Percentiles rank a stretch among this genome's conserved stretches.
phyloP scores from a whole-genome alignment of 2,113 vertebrate genomes.

The Aphelocoma coerulescens region DNA sequence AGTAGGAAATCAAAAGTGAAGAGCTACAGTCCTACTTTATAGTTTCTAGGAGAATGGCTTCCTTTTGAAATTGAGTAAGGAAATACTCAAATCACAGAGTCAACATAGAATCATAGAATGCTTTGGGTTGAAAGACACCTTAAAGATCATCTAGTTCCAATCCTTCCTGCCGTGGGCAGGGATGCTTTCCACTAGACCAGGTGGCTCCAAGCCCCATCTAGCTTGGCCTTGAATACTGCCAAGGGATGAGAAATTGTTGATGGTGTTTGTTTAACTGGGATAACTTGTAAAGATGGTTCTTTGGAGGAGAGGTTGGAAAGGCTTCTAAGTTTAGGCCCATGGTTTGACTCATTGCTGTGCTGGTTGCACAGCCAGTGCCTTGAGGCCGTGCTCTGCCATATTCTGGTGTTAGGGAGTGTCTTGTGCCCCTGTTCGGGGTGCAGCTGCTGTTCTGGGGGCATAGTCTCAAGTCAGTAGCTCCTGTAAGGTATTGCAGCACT shows the following conservation, averaged over 20 bases:
- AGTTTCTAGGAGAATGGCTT: neutral
- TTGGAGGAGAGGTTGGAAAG: neutral
- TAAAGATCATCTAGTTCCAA: neutral
- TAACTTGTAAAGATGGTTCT: neutral
- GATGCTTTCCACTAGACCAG: neutral
- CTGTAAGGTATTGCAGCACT: neutral
- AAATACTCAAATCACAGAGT: neutral
- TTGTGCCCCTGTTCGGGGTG: neutral
- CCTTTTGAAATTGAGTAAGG: neutral
- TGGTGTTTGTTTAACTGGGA: neutral
- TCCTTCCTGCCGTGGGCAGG: neutral
- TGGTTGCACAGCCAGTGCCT: neutral
- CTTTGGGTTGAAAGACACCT: neutral
- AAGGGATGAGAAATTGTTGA: neutral
- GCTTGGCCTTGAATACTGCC: neutral
- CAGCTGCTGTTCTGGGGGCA: neutral
- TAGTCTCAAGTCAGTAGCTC: neutral
- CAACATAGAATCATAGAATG: neutral
- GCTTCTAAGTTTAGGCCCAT: neutral
- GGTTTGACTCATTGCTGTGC: neutral
- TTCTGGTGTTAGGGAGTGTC: neutral
- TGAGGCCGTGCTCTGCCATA: neutral
- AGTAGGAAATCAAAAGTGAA: neutral
- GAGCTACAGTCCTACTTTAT: neutral
- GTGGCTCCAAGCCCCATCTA: neutral